Base-by-base conservation (phyloP, 2,113 vertebrate genomes). In the Corythornis cristatus region DNA sequence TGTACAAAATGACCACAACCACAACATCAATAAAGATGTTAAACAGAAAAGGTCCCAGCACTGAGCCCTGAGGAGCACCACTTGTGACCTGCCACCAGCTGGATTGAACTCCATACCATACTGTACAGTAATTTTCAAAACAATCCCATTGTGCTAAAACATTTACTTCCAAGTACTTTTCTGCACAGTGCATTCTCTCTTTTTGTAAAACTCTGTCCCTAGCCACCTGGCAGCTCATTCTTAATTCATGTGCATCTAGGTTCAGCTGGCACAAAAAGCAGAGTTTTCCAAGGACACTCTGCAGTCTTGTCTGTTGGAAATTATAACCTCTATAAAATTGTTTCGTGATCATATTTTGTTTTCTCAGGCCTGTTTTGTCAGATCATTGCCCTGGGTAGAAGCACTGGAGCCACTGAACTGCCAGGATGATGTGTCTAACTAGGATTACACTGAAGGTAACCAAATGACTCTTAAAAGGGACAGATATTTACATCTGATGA, bases 221-320 rank as follows among this genome's bases (percentile, higher is more conserved):
- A 18, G 56, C 62, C 88, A 88, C 92, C 80, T 93, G 96, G 83
- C 83, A 77, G 68, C 51, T 83, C 33, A 25, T 61, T 67, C 58
- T 70, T 83, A 57, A 73, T 87, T 94, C 81, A 85, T 80, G 76
- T 45, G 9, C 62, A 45, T 51, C 83, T 81, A 79, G 64, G 89
- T 90, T 88, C 77, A 90, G 66, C 83, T 97, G 95, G 83, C 86
- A 91, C 22, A 71, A 70, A 82, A 54, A 61, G 4, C 18, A 66
- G 79, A 95, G 46, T 93, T 97, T 93, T 93, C 79, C 67, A 94
- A 95, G 78, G 89, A 84, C 86, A 87, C 13, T 78, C 56, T 70
- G 58, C 62, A 93, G 77, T 66, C 12, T 80, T 95, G 72, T 83
- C 77, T 90, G 67, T 40, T 95, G 80, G 83, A 97, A 96, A 95